Base-by-base conservation (phyloP, 1,140 invertebrate species). In the Meloidogyne floridensis region DNA sequence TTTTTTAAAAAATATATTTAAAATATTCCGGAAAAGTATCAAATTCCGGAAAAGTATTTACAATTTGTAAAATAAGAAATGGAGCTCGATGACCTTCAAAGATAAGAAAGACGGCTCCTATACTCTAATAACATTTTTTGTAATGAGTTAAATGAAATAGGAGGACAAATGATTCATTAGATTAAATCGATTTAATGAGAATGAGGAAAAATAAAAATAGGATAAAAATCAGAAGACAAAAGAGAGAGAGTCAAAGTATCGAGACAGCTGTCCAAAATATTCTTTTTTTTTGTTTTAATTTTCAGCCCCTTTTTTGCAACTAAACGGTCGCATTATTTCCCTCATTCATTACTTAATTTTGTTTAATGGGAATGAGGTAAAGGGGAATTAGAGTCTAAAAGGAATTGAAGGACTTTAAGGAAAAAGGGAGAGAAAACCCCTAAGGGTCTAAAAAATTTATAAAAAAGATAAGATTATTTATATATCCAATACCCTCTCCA, bases 231-330 rank as follows among this genome's bases (percentile, higher is more conserved):
- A 65, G 59, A n/a, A 65, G 59, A 65, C 59, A 32, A 32, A 65
- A 65, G 47, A 47, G 7, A 6, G 47, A 47, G 4, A 8, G 47
- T 47, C 32, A 32, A 32, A 32, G 32, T 47, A 0, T 47, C 47
- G 56, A n/a, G n/a, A 65, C 59, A 65, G 59, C 59, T 65, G 59
- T 65, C 59, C n/a, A 65, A 65, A 65, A 65, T 1, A 65, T 65
- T 15, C n/a, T 65, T 65, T 65, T 65, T 18, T 32, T 32, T 32
- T 32, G 32, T 32, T 32, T 32, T 32, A 32, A 54, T 15, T 15
- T 59, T 15, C 13, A 4, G 11, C 13, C 10, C 5, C n/a, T 5
- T 11, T 18, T 65, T 65, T 65, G 59, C 59, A 65, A 65, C 59
- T 65, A 65, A 65, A 11, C 10, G 10, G 10, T 65, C 59, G 47